These are phyloP conservation scores for Motacilla tschutschensis DNA, from an alignment of 2,113 vertebrate species.

Conservation along the genomic window DNA sequence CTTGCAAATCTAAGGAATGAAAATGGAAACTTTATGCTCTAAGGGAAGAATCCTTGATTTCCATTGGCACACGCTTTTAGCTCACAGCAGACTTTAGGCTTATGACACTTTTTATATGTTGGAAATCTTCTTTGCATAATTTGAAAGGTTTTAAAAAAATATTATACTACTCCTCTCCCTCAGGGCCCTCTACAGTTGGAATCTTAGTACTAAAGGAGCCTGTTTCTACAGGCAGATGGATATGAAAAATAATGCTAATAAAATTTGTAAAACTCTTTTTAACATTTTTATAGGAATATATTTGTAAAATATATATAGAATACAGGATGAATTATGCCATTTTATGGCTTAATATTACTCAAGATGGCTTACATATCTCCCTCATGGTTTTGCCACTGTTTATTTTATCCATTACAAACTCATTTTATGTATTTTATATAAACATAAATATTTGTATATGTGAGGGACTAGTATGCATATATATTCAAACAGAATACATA, in stretches of 20 bases:
- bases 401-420: not conserved
- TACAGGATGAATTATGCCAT: not conserved
- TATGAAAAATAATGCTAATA: slow-evolving; percentile 55
- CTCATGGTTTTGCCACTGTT: slow-evolving; percentile 3
- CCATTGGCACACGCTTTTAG: not conserved
- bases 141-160: slow-evolving; percentile 23
- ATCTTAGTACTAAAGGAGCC: not conserved
- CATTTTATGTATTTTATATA: not conserved
- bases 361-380: not conserved
- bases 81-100: slow-evolving; percentile 31
- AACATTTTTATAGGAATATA: slow-evolving; percentile 38
- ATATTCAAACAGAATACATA: not conserved
- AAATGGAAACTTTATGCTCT: not conserved
- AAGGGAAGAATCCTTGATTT: not conserved
- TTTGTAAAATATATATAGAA: slow-evolving; percentile 28
- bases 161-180: slow-evolving; percentile 26
- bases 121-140: slow-evolving; percentile 48
- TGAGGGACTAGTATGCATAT: not conserved
- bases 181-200: slow-evolving; percentile 34
- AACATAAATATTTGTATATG: not conserved
- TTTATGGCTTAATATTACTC: slow-evolving; percentile 23
- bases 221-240: slow-evolving; percentile 38
- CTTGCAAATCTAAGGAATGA: not conserved
- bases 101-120: slow-evolving; percentile 28
- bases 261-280: slow-evolving; percentile 41